These are phyloP conservation scores for Caenorhabditis tropicalis DNA, from an alignment of 1,140 invertebrate genomes.

Conservation along the genomic window DNA sequence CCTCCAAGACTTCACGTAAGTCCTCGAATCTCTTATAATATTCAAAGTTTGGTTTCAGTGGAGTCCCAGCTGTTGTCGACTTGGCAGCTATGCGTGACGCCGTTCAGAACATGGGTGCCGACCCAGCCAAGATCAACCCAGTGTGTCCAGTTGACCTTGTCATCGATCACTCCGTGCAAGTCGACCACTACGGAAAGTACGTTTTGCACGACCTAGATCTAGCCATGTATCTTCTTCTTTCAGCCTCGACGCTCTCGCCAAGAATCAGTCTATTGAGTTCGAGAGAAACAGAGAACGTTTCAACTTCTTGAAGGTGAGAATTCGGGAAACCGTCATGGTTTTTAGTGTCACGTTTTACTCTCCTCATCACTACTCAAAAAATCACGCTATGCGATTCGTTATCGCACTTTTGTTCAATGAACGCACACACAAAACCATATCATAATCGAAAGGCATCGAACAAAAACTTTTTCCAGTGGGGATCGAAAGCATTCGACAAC, in stretches of 20 bases:
- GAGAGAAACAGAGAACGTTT: slow-evolving; percentile 95
- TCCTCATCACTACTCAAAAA: background rate
- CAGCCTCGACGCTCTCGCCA: slow-evolving; percentile 85
- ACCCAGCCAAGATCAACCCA: slow-evolving; percentile 93
- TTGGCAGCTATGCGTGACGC: slow-evolving; percentile 98
- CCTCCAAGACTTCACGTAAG: slow-evolving; percentile 81
- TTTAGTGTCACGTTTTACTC: slow-evolving; percentile 5
- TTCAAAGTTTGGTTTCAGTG: slow-evolving; percentile 78
- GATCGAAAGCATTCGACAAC: slow-evolving; percentile 90
- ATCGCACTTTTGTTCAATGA: slow-evolving; percentile 31
- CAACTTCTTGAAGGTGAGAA: slow-evolving; percentile 84
- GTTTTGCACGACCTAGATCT: slow-evolving; percentile 63
- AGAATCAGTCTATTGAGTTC: slow-evolving; percentile 95
- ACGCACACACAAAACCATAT: background rate
- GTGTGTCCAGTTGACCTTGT: slow-evolving; percentile 95
- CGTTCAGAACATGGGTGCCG: slow-evolving; percentile 83
- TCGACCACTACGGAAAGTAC: slow-evolving; percentile 88
- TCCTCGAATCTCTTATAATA: background rate
- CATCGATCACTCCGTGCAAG: slow-evolving; percentile 97
- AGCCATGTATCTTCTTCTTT: slow-evolving; percentile 53
- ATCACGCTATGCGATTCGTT: slow-evolving; percentile 17
- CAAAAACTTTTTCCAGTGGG: slow-evolving; percentile 79
- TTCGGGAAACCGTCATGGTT: background rate
- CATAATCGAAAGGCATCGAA: background rate
- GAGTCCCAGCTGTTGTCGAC: slow-evolving; percentile 97